Evolutionary conservation across 2,113 vertebrate species (phyloP).

Genomic region (Gallinago paraguaiae): DNA sequence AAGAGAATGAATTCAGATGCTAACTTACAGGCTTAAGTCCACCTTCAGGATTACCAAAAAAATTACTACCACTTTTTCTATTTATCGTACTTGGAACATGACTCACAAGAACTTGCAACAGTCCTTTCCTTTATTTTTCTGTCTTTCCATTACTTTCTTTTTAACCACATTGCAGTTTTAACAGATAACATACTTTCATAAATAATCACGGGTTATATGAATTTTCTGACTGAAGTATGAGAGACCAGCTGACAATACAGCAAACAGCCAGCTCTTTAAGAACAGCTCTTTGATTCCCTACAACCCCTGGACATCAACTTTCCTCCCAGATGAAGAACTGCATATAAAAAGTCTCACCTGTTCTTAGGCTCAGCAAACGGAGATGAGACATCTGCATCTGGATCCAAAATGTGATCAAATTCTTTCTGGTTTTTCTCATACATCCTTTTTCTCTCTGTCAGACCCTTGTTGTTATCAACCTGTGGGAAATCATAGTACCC

Average conservation of each 20-base stretch:
- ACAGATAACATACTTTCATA: neutral
- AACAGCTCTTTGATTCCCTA: neutral
- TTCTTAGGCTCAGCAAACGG: constrained; percentile 88
- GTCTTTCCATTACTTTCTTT: neutral
- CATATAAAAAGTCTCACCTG: constrained; percentile 77
- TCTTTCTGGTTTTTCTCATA: constrained; percentile 85
- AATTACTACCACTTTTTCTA: neutral
- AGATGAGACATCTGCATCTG: constrained; percentile 85
- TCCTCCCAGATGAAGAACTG: neutral
- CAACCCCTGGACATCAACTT: neutral
- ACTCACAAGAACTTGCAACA: neutral
- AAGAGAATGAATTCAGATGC: neutral
- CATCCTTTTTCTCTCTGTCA: constrained; percentile 79
- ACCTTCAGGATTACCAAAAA: neutral
- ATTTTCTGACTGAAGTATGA: neutral
- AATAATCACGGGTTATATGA: neutral
- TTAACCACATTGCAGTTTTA: neutral
- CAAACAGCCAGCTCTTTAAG: neutral
- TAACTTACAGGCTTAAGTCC: neutral
- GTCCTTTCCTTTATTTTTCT: neutral
- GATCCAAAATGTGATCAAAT: constrained; percentile 83
- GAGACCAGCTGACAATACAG: neutral
- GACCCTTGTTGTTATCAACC: constrained; percentile 77
- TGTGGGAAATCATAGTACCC: constrained; percentile 95
- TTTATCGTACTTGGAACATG: neutral